A percentile compares a stretch with the other conserved stretches of the same genome.
These are phyloP conservation scores for Agonopterix arenella DNA, from an alignment of 2,888 invertebrate species.

Conservation along the genomic window DNA sequence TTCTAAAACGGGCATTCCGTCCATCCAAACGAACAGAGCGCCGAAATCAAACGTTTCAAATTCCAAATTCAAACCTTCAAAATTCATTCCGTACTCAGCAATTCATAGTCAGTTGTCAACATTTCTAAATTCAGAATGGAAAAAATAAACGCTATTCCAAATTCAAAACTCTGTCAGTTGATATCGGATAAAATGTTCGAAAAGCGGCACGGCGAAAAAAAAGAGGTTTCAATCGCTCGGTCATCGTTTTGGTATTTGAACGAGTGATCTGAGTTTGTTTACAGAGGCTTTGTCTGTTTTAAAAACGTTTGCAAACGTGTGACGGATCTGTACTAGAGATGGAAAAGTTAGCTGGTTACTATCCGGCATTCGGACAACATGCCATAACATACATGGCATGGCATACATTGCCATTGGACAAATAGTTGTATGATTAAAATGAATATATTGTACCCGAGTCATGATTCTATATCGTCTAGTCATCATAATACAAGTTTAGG, in stretches of 20 bases:
- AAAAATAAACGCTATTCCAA: conserved; percentile 11
- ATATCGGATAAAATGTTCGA: conserved; percentile 7
- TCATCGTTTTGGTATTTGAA: conserved; percentile 3
- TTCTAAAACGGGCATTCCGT: conserved; percentile 1
- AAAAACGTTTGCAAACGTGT: no score
- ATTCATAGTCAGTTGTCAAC: conserved; percentile 12
- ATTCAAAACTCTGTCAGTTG: conserved; percentile 12
- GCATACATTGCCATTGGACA: no score
- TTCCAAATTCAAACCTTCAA: background rate
- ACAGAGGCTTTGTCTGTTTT: background rate
- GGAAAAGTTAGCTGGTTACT: no score
- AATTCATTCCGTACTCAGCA: conserved; percentile 6
- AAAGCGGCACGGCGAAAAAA: background rate
- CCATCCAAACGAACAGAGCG: background rate
- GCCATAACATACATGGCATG: no score
- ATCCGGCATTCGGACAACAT: no score
- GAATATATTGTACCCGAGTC: no score
- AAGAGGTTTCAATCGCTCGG: conserved; percentile 3
- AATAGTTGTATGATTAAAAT: no score
- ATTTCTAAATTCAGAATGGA: conserved; percentile 9
- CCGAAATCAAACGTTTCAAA: background rate
- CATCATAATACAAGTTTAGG: no score
- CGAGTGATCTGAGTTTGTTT: background rate
- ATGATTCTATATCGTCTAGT: no score
- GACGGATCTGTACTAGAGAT: no score